Conservation (phyloP, 2,113 vertebrate species). For the Felis catus region F.catus_Fca126_mat1.0 CM031423.1:58081001-58081500, state of each 20-base stretch:
- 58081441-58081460: background rate
- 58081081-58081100: background rate
- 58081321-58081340: background rate
- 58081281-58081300: background rate
- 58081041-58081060: background rate
- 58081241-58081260: background rate
- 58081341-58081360: background rate
- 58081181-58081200: background rate
- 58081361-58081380: background rate
- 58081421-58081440: background rate
- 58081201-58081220: background rate
- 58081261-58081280: background rate
- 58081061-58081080: background rate
- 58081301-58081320: background rate
- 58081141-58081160: background rate
- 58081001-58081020: background rate
- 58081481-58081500: background rate
- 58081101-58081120: background rate
- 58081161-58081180: background rate
- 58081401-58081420: background rate
- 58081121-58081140: conserved; percentile 20
- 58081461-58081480: conserved; percentile 11
- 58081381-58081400: background rate
- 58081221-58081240: background rate
- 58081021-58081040: background rate